phyloP scores from a whole-genome alignment of 2,113 vertebrate genomes.

The Apaloderma vittatum region DNA sequence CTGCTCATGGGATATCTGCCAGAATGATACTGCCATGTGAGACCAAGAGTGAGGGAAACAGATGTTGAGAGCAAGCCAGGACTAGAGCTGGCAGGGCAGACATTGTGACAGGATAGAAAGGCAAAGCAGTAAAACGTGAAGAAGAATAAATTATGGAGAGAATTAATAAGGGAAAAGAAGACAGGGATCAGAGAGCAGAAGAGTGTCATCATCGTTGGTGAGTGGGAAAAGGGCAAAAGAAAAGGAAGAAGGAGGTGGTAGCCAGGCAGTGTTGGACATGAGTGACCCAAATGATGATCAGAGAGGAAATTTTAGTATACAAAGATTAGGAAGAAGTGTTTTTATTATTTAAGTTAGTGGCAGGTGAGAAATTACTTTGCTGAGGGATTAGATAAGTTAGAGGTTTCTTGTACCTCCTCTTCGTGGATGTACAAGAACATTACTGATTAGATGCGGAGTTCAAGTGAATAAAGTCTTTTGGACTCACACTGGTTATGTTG shows the following conservation, averaged over 20 bases:
- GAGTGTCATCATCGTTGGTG: background rate
- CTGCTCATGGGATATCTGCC: constrained; percentile 8
- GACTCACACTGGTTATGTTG: background rate
- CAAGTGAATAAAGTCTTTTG: background rate
- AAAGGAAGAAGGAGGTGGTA: background rate
- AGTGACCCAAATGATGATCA: background rate
- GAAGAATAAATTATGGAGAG: background rate
- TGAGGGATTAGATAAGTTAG: background rate
- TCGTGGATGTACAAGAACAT: background rate
- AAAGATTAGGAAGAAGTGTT: background rate
- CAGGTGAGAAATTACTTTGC: background rate
- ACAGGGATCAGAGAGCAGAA: background rate
- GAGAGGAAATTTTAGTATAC: background rate
- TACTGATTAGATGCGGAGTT: background rate
- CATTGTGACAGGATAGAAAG: background rate
- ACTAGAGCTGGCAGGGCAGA: background rate
- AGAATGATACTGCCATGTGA: background rate
- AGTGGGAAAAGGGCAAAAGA: background rate
- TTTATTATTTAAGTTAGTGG: background rate
- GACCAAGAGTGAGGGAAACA: constrained; percentile 33
- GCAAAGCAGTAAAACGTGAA: background rate
- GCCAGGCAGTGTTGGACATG: background rate
- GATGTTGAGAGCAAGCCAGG: constrained; percentile 16
- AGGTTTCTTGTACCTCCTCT: background rate
- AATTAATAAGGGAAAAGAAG: background rate